Evolutionary conservation across 2,888 invertebrate species (phyloP), one percentile per base, ranked within the genome.

Genomic region (Geotrupes spiniger): DNA sequence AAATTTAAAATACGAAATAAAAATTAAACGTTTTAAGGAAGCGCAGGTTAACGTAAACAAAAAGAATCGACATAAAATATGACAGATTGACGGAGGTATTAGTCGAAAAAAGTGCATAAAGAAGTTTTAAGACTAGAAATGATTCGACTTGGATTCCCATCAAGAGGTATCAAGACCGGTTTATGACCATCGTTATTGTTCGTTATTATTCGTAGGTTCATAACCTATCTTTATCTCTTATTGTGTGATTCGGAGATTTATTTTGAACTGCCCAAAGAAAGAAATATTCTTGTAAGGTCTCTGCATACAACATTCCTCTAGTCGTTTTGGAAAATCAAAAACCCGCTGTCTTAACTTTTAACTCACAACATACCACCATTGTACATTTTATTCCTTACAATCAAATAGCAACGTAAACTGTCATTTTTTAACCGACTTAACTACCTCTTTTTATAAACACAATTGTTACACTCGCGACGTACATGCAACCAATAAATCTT

Each of bases 221-320:
- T 58, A 58, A 58, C 54, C 57, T 56, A 58, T 58, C 57, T 58
- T 58, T 58, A 58, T 58, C 57, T 58, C 50, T 51, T 53, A 50
- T 53, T 53, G 53, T 54, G 47, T 57, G 54, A 52, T 57, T 57
- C 54, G 57, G 54, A 54, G 57, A 57, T 57, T 57, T 57, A 57
- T 57, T 57, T 54, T 49, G 52, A 54, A 54, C 54, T 51, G 57
- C 45, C 54, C 54, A 57, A 53, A 56, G 57, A 57, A 53, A 54
- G 53, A 56, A 56, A 56, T 56, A 56, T 56, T 56, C 56, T 53
- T 56, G 56, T 56, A 53, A 53, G 49, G 51, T 54, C 52, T 50
- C 48, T 47, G 51, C 53, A 46, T 56, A 56, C 56, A 54, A 48
- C 56, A 56, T 56, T 56, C 56, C 56, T 48, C 46, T 53, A 56